Percentiles rank a stretch among this genome's conserved stretches.
These are phyloP conservation scores for Amphipoea lucens DNA, from an alignment of 2,888 invertebrate species.

Conservation along the genomic window DNA sequence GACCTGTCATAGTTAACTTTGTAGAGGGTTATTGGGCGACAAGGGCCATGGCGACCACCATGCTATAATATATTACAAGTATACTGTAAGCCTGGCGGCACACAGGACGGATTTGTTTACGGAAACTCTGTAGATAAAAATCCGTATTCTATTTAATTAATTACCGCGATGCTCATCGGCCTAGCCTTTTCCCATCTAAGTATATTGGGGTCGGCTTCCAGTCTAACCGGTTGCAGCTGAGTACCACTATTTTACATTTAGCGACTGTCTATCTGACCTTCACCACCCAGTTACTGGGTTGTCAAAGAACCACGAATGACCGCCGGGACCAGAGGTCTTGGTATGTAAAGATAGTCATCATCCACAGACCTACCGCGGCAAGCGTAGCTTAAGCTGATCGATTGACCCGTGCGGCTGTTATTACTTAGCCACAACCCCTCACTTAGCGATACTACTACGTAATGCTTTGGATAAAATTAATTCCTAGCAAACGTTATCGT, in stretches of 20 bases:
- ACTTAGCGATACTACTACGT: not conserved
- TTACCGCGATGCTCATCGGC: not conserved
- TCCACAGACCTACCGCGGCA: too few species aligned
- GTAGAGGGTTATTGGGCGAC: not conserved
- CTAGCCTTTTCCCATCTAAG: too few species aligned
- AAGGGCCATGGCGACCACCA: not conserved
- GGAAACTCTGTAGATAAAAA: not conserved
- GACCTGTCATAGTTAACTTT: conserved; percentile 7
- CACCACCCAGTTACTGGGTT: too few species aligned
- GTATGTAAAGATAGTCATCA: too few species aligned
- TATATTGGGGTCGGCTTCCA: too few species aligned
- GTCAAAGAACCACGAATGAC: too few species aligned
- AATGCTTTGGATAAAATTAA: not conserved
- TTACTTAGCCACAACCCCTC: not conserved
- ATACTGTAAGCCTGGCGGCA: not conserved
- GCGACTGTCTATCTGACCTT: too few species aligned
- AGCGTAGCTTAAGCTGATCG: too few species aligned
- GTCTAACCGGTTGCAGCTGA: too few species aligned
- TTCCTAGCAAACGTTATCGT: not conserved
- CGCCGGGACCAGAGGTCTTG: too few species aligned
- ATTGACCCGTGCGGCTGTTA: too few species aligned
- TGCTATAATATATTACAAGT: not conserved
- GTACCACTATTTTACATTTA: too few species aligned
- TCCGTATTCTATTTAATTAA: not conserved
- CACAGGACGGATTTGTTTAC: not conserved